Evolutionary conservation across 1,140 invertebrate species (phyloP), one percentile per base, ranked within the genome.

Genomic region (Choristoneura fumiferana): DNA sequence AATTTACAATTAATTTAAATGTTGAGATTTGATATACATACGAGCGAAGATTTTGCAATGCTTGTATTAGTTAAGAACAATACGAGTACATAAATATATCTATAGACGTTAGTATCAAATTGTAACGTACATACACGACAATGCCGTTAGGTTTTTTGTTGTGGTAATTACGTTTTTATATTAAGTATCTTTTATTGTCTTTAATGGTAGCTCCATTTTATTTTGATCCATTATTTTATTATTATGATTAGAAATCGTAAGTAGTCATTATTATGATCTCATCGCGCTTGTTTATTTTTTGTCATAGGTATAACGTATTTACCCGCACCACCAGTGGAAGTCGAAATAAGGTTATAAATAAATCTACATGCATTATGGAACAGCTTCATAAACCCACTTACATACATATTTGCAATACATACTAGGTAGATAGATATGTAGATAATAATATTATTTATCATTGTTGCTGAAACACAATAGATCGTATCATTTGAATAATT

Each of bases 401-500:
- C 80, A 83, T 81, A 80, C 78, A 81, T 81, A 83, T 81, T 81
- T 82, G 68, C 76, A 71, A 78, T 71, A 70, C 78, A 83, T 79
- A 49, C 18, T 49, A 49, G 43, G 43, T 49, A 49, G 43, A 17
- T 49, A 49, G 43, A 82, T 81, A 81, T 77, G 77, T 77, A 84
- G 17, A 75, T 82, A 79, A 81, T 82, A 82, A 79, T 81, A 82
- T 78, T 84, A 86, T 83, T 86, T 84, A 87, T 85, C 81, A 84
- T 84, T 87, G 81, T 87, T 79, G 73, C 76, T 76, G 77, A 79
- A 84, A 82, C 80, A 81, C 76, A 87, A 87, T 84, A 87, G 80
- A 87, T 83, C 77, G 77, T 87, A 87, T 87, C 81, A 87, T 87
- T 87, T 87, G 81, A 87, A 86, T 86, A 87, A 84, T 84, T 84